phyloP scores from a whole-genome alignment of 2,797 vertebrate genomes.

The Sebastes itinus region DNA sequence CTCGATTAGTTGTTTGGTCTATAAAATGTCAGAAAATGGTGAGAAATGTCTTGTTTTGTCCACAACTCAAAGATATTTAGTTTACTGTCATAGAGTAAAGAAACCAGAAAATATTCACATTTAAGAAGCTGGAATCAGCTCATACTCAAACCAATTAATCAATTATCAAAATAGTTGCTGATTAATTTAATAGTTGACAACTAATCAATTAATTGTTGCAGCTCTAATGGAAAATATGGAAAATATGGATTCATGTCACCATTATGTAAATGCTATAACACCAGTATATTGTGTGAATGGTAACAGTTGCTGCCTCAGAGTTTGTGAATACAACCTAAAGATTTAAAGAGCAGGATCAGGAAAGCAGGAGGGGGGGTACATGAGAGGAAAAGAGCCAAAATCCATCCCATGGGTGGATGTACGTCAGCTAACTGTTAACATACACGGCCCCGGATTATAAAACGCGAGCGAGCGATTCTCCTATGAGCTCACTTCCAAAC shows the following conservation, averaged over 20 bases:
- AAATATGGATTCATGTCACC: neutral
- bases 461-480: constrained; percentile 77
- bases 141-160: too few species aligned
- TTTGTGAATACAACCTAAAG: constrained; percentile 27
- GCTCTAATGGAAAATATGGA: neutral
- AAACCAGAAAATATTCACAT: too few species aligned
- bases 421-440: constrained; percentile 83
- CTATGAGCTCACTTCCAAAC: constrained; percentile 84
- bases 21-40: too few species aligned
- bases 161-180: too few species aligned
- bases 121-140: too few species aligned
- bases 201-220: too few species aligned
- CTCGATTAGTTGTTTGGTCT: too few species aligned
- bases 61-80: too few species aligned
- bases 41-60: too few species aligned
- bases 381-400: constrained; percentile 48
- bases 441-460: constrained; percentile 80
- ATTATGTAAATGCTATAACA: neutral
- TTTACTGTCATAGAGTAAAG: too few species aligned
- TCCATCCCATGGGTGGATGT: constrained; percentile 61
- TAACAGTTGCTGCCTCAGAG: neutral
- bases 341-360: constrained; percentile 43
- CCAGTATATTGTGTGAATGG: neutral
- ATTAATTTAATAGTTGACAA: too few species aligned
- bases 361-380: constrained; percentile 32